phyloP scores from a whole-genome alignment of 2,888 invertebrate genomes.

The Frankliniella fusca region DNA sequence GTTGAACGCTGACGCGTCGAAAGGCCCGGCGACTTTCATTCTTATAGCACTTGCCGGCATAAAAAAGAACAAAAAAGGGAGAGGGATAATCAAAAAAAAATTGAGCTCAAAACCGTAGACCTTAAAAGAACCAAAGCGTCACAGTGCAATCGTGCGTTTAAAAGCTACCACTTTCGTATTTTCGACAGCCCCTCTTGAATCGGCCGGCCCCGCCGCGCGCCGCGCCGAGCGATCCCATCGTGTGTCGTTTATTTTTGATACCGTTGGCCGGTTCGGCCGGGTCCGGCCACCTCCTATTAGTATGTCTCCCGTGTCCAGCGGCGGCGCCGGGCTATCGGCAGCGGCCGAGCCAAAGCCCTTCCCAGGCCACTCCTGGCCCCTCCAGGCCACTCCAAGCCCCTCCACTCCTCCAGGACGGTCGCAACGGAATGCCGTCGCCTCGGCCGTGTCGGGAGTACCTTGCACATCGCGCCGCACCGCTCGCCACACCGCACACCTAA shows the following conservation, averaged over 20 bases:
- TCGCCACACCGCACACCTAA: no score
- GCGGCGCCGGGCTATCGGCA: not conserved
- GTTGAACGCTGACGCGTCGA: no score
- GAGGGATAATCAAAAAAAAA: no score
- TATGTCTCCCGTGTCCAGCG: slow-evolving; percentile 17
- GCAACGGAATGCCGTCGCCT: not conserved
- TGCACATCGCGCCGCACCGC: no score
- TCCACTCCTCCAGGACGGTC: not conserved
- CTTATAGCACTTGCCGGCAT: no score
- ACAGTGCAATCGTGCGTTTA: no score
- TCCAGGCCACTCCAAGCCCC: not conserved
- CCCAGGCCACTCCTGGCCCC: not conserved
- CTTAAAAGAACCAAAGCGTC: no score
- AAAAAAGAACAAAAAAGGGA: no score
- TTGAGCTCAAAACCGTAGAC: no score
- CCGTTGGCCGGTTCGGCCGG: not conserved
- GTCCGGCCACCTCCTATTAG: slow-evolving; percentile 8
- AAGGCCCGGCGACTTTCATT: no score
- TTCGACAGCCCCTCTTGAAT: not conserved
- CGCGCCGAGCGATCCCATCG: not conserved
- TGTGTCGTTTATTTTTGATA: not conserved
- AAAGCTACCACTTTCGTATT: not conserved
- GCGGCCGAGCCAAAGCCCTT: not conserved
- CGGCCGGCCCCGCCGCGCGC: not conserved
- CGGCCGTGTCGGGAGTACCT: not conserved